phyloP scores from a whole-genome alignment of 2,888 invertebrate species.

The Steinernema carpocapsae region DNA sequence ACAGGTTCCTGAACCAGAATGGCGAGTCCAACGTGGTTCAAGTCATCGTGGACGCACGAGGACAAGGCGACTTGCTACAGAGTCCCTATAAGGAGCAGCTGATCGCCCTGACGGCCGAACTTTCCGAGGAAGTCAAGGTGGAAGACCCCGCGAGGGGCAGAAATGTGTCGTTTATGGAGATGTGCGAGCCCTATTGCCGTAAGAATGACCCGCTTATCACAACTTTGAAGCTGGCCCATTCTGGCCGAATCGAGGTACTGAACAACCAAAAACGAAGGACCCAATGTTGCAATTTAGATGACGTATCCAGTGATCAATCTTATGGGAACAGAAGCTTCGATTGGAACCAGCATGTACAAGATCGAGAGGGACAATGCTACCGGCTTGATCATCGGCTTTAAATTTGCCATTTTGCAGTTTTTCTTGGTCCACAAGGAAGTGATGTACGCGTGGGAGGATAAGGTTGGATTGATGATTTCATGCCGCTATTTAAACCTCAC shows the following conservation, averaged over 20 bases:
- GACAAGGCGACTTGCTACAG: conserved; percentile 38
- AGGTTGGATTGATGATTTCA: conserved; percentile 37
- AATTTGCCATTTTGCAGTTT: conserved; percentile 49
- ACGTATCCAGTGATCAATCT: conserved; percentile 53
- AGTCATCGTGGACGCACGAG: conserved; percentile 41
- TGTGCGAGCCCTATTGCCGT: conserved; percentile 58
- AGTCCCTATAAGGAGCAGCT: conserved; percentile 29
- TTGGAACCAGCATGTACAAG: conserved; percentile 54
- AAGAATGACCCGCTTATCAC: conserved; percentile 56
- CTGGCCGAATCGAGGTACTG: conserved; percentile 41
- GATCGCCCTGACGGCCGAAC: neutral
- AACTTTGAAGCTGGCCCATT: conserved; percentile 47
- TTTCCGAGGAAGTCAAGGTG: conserved; percentile 33
- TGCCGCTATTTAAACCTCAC: neutral
- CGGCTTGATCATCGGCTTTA: conserved; percentile 37
- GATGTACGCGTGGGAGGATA: conserved; percentile 51
- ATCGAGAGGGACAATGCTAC: conserved; percentile 43
- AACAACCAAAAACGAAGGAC: neutral
- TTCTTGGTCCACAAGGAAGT: conserved; percentile 50
- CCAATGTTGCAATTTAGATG: conserved; percentile 39
- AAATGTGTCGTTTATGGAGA: conserved; percentile 40
- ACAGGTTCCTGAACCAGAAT: conserved; percentile 55
- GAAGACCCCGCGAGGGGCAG: conserved; percentile 12
- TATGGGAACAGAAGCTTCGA: conserved; percentile 50
- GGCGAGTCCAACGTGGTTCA: conserved; percentile 59